Percentiles rank a stretch among this genome's conserved stretches.
These are phyloP conservation scores for Semaprochilodus insignis DNA, from an alignment of 2,797 vertebrate genomes.

Conservation along the genomic window DNA sequence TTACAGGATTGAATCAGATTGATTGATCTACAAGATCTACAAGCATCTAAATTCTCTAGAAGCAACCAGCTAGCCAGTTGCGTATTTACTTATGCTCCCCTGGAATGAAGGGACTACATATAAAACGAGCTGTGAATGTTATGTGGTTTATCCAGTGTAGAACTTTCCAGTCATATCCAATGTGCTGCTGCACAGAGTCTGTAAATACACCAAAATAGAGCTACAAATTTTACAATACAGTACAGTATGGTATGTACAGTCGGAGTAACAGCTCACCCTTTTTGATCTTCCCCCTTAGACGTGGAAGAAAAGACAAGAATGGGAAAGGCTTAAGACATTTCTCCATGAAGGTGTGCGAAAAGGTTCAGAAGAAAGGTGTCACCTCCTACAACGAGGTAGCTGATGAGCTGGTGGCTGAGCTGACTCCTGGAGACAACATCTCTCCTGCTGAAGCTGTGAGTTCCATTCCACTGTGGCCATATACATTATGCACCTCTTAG, in stretches of 20 bases:
- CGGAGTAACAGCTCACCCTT: not conserved
- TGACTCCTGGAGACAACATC: slow-evolving; percentile 94
- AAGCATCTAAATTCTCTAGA: too few relatives aligned
- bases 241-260: not conserved
- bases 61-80: too few relatives aligned
- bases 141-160: too few relatives aligned
- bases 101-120: too few relatives aligned
- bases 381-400: slow-evolving; percentile 99
- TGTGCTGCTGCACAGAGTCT: too few relatives aligned
- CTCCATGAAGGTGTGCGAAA: slow-evolving; percentile 99
- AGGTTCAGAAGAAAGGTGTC: slow-evolving; percentile 97
- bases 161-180: too few relatives aligned
- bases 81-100: too few relatives aligned
- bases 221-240: not conserved
- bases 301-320: slow-evolving; percentile 96
- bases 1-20: too few relatives aligned
- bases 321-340: slow-evolving; percentile 98
- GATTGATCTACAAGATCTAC: too few relatives aligned
- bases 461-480: slow-evolving; percentile 19
- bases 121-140: too few relatives aligned
- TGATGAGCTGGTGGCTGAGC: slow-evolving; percentile 96
- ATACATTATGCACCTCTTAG: too few relatives aligned
- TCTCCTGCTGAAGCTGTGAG: slow-evolving; percentile 93
- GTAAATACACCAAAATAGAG: too few relatives aligned
- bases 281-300: slow-evolving; percentile 57